Percentiles rank a stretch among this genome's conserved stretches.
phyloP scores from a whole-genome alignment of 2,888 invertebrate species.

The Phrixothrix hirtus region DNA sequence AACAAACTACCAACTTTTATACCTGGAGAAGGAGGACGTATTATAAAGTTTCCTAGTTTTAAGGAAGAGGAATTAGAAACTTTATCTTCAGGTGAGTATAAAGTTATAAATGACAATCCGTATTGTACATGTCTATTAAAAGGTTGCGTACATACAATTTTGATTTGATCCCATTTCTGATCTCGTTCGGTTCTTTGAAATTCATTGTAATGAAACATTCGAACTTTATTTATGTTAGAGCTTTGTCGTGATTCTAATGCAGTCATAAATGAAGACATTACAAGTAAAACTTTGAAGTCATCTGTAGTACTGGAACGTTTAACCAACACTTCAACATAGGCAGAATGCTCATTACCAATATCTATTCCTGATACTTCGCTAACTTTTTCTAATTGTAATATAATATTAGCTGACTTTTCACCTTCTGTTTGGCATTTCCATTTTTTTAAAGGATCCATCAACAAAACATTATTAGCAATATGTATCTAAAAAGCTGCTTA shows the following conservation, averaged over 20 bases:
- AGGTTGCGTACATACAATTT: slow-evolving; percentile 84
- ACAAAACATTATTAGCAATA: slow-evolving; percentile 73
- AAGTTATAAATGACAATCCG: slow-evolving; percentile 79
- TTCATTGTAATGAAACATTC: slow-evolving; percentile 69
- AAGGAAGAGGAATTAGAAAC: slow-evolving; percentile 30
- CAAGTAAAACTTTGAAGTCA: slow-evolving; percentile 74
- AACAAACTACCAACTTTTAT: too few species aligned
- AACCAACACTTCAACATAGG: slow-evolving; percentile 82
- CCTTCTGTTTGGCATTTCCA: slow-evolving; percentile 78
- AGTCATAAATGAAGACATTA: slow-evolving; percentile 79
- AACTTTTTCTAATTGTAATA: slow-evolving; percentile 68
- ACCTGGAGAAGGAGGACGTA: slow-evolving; percentile 63
- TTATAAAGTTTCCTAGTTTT: slow-evolving; percentile 57
- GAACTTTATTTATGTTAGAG: slow-evolving; percentile 68
- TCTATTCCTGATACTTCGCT: slow-evolving; percentile 70
- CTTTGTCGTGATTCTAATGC: slow-evolving; percentile 73
- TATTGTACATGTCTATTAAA: slow-evolving; percentile 80
- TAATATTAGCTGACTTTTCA: slow-evolving; percentile 68
- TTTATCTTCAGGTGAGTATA: slow-evolving; percentile 57
- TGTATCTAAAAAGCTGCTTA: slow-evolving; percentile 67
- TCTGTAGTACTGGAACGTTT: slow-evolving; percentile 68
- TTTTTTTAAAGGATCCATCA: slow-evolving; percentile 68
- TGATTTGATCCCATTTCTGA: slow-evolving; percentile 81
- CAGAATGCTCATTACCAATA: slow-evolving; percentile 82
- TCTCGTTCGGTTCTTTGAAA: slow-evolving; percentile 61